Conservation (phyloP, 2,113 vertebrate genomes). For the Benitochromis conjunctus region DNA sequence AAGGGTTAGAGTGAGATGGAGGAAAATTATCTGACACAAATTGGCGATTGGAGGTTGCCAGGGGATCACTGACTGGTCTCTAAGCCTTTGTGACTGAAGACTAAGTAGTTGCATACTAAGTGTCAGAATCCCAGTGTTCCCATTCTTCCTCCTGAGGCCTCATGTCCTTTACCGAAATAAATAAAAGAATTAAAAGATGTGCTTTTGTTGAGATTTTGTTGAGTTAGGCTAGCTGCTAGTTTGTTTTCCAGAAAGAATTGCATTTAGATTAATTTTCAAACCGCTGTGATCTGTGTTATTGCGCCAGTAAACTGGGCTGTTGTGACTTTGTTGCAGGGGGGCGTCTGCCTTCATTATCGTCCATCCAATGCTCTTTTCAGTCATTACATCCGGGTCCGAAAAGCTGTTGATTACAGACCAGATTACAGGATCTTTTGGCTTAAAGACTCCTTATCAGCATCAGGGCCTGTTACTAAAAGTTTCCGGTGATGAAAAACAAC, state of each 20-base stretch:
- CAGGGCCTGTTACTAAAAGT: background rate
- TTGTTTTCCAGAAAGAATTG: background rate
- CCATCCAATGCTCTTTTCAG: conserved; percentile 6
- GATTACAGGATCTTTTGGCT: conserved; percentile 10
- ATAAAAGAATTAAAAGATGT: background rate
- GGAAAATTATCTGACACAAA: background rate
- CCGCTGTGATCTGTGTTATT: background rate
- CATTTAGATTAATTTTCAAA: background rate
- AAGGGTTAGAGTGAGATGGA: background rate
- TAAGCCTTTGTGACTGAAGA: background rate
- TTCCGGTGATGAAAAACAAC: background rate
- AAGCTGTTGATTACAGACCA: conserved; percentile 1
- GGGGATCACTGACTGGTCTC: background rate
- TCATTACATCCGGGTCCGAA: conserved; percentile 6
- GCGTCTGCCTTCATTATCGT: background rate
- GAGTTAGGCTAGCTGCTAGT: background rate
- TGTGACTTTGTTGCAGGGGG: background rate
- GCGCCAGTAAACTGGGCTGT: background rate
- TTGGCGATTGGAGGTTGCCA: background rate
- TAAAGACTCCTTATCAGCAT: background rate
- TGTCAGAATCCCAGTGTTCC: background rate
- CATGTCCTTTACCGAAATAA: background rate
- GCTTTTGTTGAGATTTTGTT: background rate
- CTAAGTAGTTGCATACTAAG: background rate
- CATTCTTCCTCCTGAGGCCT: background rate